These are phyloP conservation scores for Tenebrio molitor DNA, from an alignment of 1,140 invertebrate genomes.

Conservation along the genomic window DNA sequence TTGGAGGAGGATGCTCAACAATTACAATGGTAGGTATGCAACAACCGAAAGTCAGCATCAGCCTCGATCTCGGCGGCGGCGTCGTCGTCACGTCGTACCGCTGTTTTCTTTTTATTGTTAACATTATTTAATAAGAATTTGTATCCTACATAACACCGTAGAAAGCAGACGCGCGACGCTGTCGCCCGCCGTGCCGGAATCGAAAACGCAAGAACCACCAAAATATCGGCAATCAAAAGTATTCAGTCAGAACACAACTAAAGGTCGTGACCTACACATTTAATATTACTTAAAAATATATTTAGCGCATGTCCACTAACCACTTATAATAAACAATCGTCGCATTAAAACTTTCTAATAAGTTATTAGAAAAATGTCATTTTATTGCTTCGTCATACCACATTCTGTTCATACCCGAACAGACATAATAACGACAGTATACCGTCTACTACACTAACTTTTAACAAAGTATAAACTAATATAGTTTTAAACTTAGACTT, in stretches of 20 bases:
- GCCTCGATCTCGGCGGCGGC: conserved; percentile 44
- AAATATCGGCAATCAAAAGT: conserved; percentile 46
- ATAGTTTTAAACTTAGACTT: conserved; percentile 3
- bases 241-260: conserved; percentile 56
- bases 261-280: conserved; percentile 48
- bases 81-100: too few species aligned
- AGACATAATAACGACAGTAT: conserved; percentile 37
- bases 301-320: conserved; percentile 57
- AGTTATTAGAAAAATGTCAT: conserved; percentile 50
- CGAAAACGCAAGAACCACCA: conserved; percentile 47
- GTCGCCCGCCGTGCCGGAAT: conserved; percentile 48
- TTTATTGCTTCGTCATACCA: conserved; percentile 64
- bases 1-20: conserved; percentile 61
- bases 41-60: conserved; percentile 47
- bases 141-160: conserved; percentile 25
- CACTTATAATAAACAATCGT: conserved; percentile 44
- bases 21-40: conserved; percentile 56
- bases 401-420: conserved; percentile 44
- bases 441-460: conserved; percentile 45
- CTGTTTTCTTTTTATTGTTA: too few species aligned
- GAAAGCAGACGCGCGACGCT: conserved; percentile 2
- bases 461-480: conserved; percentile 30
- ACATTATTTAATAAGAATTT: conserved; percentile 24
- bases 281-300: conserved; percentile 55
- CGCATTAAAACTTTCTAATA: neutral